phyloP scores from a whole-genome alignment of 2,113 vertebrate species.

The Oryctolagus cuniculus region mOryCun1.1 NC_091433.1:173957001-173957500 shows the following conservation, averaged over 20 bases:
- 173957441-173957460: not conserved
- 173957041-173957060: not conserved
- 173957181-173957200: not conserved
- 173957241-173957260: not conserved
- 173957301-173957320: fast-evolving
- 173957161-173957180: not conserved
- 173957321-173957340: not conserved
- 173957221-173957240: not conserved
- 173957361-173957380: not conserved
- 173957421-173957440: not conserved
- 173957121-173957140: not conserved
- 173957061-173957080: not conserved
- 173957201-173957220: not conserved
- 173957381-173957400: not conserved
- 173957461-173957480: not conserved
- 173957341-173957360: not conserved
- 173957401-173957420: not conserved
- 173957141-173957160: not conserved
- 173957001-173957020: not conserved
- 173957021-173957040: too few relatives aligned
- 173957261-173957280: not conserved
- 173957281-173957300: not conserved
- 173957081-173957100: fast-evolving
- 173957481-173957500: not conserved
- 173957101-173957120: fast-evolving